phyloP scores from a whole-genome alignment of 2,113 vertebrate genomes.

The Thunnus maccoyii region DNA sequence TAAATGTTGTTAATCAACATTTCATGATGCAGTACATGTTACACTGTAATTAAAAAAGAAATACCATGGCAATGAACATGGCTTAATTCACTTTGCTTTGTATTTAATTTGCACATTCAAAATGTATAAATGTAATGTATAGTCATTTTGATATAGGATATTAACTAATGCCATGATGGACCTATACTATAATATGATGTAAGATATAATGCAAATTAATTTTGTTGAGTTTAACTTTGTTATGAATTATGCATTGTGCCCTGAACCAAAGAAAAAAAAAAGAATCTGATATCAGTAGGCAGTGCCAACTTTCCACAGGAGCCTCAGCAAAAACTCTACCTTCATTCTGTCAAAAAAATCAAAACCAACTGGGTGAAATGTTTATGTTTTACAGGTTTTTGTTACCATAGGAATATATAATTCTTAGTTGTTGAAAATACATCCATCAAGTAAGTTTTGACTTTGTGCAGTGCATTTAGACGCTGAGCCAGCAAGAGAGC shows the following conservation, averaged over 20 bases:
- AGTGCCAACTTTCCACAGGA: neutral
- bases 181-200: neutral
- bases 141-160: neutral
- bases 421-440: neutral
- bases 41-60: neutral
- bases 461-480: constrained; percentile 32
- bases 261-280: no score
- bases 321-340: neutral
- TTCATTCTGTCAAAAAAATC: neutral
- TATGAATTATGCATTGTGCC: no score
- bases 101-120: neutral
- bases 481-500: constrained; percentile 55
- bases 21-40: neutral
- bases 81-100: neutral
- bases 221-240: neutral
- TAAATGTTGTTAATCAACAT: neutral
- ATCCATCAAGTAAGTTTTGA: constrained; percentile 20
- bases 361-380: neutral
- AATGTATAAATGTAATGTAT: neutral
- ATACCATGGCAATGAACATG: neutral
- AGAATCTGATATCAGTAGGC: no score
- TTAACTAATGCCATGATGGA: neutral
- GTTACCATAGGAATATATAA: neutral
- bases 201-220: neutral
- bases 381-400: neutral